phyloP scores from a whole-genome alignment of 2,113 vertebrate species.

The Erpornis zantholeuca region DNA sequence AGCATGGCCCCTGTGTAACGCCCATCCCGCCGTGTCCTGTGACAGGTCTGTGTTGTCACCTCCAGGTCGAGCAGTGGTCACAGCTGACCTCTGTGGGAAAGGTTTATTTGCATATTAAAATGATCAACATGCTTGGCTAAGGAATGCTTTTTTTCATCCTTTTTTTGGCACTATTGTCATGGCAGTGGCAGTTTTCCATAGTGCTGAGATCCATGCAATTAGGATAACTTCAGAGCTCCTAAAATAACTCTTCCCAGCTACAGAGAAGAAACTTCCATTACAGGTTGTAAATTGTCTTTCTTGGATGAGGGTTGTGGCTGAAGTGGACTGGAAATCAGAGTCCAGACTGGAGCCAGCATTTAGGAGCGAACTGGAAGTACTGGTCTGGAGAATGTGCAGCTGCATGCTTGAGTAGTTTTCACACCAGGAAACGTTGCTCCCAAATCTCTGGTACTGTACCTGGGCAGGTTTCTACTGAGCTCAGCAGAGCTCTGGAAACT shows the following conservation, averaged over 20 bases:
- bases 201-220: background rate
- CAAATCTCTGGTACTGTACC: background rate
- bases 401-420: rapidly evolving
- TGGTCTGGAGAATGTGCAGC: background rate
- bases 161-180: background rate
- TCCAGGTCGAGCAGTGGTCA: rapidly evolving
- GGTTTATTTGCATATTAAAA: background rate
- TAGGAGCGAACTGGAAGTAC: background rate
- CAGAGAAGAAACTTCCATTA: background rate
- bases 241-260: background rate
- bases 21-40: rapidly evolving
- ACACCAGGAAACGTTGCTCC: background rate
- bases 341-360: background rate
- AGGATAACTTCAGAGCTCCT: background rate
- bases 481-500: background rate
- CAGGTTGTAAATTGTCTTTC: background rate
- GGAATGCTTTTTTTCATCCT: background rate
- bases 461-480: background rate
- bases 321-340: background rate
- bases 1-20: rapidly evolving
- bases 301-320: background rate
- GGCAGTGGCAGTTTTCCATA: background rate
- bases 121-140: background rate
- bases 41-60: background rate
- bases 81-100: background rate